Percentiles rank a stretch among this genome's conserved stretches.
Evolutionary conservation across 2,113 vertebrate species (phyloP).

Genomic region (Columbina picui): DNA sequence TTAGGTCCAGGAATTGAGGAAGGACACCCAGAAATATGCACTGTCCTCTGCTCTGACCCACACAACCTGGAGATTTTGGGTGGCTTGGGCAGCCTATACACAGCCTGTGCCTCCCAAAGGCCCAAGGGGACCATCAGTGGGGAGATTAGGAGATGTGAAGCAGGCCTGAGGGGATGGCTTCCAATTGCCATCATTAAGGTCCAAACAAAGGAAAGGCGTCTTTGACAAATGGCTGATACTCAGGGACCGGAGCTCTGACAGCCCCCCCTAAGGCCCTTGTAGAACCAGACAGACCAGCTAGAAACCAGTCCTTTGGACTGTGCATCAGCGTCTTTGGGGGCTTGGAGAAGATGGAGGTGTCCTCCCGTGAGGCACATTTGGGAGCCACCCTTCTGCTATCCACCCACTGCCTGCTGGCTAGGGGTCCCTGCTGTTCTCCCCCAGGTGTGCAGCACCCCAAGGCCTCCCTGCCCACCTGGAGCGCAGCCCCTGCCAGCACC

Average conservation of each 20-base stretch:
- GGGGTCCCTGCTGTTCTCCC: background rate
- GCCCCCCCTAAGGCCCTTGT: background rate
- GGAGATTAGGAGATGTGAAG: background rate
- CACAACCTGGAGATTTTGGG: background rate
- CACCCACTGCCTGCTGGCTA: fast-evolving
- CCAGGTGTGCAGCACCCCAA: fast-evolving
- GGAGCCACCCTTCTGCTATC: background rate
- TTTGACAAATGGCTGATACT: background rate
- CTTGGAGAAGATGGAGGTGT: background rate
- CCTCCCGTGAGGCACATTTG: background rate
- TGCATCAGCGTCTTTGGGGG: background rate
- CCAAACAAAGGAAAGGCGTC: background rate
- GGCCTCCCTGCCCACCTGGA: background rate
- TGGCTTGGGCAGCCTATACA: background rate
- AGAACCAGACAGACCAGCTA: background rate
- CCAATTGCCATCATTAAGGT: background rate
- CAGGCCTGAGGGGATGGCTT: background rate
- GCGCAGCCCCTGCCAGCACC: fast-evolving
- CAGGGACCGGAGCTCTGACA: background rate
- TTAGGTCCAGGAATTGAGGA: background rate
- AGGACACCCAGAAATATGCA: fast-evolving
- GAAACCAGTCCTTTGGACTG: background rate
- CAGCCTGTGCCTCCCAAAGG: background rate
- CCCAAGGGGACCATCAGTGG: background rate
- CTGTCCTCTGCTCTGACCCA: background rate